Base-by-base conservation (phyloP, 2,888 invertebrate genomes). In the Pandemis cinnamomeana region DNA sequence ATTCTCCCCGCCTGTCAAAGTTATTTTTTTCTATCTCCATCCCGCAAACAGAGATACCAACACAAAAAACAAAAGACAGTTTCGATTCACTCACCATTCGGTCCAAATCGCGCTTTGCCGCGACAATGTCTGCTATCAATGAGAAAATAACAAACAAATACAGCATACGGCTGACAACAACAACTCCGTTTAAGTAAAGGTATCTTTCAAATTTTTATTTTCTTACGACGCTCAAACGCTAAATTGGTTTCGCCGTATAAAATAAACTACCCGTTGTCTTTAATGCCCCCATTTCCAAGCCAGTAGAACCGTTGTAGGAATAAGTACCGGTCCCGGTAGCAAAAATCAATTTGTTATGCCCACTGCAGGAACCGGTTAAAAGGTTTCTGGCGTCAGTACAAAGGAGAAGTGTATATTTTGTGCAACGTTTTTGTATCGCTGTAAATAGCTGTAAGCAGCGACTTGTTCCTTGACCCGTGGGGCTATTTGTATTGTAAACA, bases 301-400 rank as follows among this genome's bases (percentile, higher is more conserved):
- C 10, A 11, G 46, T 8, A 36, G 20, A 66, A 64, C 60, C 53
- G 44, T 27, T 15, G 61, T 66, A 41, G 66, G 67, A 74, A 67
- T 55, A 55, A 55, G 67, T 58, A 58, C 27, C 53, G 15, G 2
- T 20, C 15, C 3, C 3, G 27, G 70, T 44, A 36, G 74, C 36
- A 71, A 74, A 71, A 62, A 74, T 70, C 74, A 74, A 74, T 74
- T 74, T 71, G 62, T 74, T 74, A 74, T 71, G 74, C 74, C 71
- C 66, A 66, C 15, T 46, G 74, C 61, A 71, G 71, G 66, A 69
- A 51, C 60, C 58, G n/a, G 51, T 71, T 74, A 67, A 74, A 67
- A 71, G 70, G 74, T 74, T 74, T 67, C 67, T 74, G 70, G 44
- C 67, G 61, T 61, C 67, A 53, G 48, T 70, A 67, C 69, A 73